Base-by-base conservation (phyloP, 2,113 vertebrate genomes). In the Bubo bubo region DNA sequence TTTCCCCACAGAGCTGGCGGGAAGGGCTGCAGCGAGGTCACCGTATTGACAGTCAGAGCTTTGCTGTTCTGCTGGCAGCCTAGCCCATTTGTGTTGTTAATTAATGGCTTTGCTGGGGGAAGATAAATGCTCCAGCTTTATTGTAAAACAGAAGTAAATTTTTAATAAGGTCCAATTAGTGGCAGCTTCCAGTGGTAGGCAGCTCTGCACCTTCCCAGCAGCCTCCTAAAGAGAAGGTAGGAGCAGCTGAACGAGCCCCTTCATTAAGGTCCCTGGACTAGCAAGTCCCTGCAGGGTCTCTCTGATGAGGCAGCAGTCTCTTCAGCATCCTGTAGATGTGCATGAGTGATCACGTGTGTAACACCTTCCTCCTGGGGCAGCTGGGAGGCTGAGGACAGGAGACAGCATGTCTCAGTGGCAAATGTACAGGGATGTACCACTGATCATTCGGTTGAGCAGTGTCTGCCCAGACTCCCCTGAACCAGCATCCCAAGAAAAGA, bases 151-250 rank as follows among this genome's bases (percentile, higher is more conserved):
- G 62, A 85, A 76, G 86, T 93, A 88, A 93, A 97, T 83, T 93
- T 92, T 97, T 96, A 94, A 96, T 95, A 84, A 94, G 88, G 71
- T 39, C 77, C 95, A 94, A 91, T 95, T 93, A 97, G 94, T 34
- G 60, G 35, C 58, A 71, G 37, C 37, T 95, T 88, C 53, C 68
- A 68, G 88, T 30, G 84, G 75, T 17, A 80, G 71, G 76, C 73
- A 63, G 88, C 68, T 77, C 88, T 58, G 68, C 52, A 60, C 86
- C 90, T 63, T 55, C 74, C 63, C 79, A 86, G 41, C 64, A 90
- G 52, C 53, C 50, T 56, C 66, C 12, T 2, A 2, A 22, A 60
- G 47, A 93, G 49, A 34, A 68, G 45, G 75, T 35, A 64, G 67
- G n/a, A 94, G 50, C 47, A 58, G 58, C 72, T 43, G 55, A 34